Evolutionary conservation across 2,888 invertebrate genomes (phyloP).

Genomic region (Amblyteles armatorius): DNA sequence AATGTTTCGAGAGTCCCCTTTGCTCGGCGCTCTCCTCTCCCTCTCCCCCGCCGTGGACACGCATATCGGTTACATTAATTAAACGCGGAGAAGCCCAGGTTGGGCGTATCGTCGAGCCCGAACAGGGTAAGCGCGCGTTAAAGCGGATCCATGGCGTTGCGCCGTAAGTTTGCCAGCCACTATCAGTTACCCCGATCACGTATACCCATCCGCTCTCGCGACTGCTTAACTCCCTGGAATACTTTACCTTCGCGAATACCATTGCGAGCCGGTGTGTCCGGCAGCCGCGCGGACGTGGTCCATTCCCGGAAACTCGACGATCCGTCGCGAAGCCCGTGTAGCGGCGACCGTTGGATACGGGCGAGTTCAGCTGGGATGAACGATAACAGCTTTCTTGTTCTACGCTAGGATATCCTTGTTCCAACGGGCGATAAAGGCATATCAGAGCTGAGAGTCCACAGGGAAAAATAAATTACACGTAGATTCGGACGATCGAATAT

Average conservation of each 20-base stretch:
- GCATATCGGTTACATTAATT: constrained; percentile 77
- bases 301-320: constrained; percentile 67
- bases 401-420: background rate
- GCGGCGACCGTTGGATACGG: background rate
- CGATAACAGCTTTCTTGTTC: constrained; percentile 17
- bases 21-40: background rate
- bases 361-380: background rate
- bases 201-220: constrained; percentile 74
- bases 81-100: constrained; percentile 61
- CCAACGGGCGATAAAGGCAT: background rate
- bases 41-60: constrained; percentile 59
- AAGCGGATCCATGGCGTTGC: constrained; percentile 1
- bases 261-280: constrained; percentile 19
- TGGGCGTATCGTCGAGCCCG: constrained; percentile 51
- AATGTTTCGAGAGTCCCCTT: constrained; percentile 66
- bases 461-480: background rate
- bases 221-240: constrained; percentile 63
- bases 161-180: constrained; percentile 75
- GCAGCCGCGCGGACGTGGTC: constrained; percentile 55
- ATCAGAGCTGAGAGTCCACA: background rate
- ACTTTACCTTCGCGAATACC: constrained; percentile 64
- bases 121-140: constrained; percentile 63
- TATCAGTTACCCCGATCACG: constrained; percentile 79
- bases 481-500: background rate
- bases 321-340: constrained; percentile 14